Conservation (phyloP, 2,797 vertebrate genomes). For the Threskiornis aethiopicus region DNA sequence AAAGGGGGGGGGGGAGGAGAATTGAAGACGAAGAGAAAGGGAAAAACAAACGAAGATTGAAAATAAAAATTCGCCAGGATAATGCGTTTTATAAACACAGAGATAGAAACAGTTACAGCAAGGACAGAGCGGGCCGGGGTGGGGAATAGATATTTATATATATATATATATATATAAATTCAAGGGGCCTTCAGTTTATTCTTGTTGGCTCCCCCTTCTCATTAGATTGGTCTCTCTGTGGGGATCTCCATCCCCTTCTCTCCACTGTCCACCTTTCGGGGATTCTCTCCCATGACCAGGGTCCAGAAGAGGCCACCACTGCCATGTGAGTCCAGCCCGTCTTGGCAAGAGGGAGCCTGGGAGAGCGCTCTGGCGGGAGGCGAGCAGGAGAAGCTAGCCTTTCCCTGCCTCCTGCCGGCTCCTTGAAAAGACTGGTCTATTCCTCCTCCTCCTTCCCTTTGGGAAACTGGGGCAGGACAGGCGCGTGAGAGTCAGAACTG, state of each 20-base stretch:
- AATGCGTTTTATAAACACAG: constrained; percentile 83
- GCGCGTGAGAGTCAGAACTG: neutral
- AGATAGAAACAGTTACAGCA: constrained; percentile 82
- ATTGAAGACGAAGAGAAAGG: constrained; percentile 55
- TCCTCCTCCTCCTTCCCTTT: constrained; percentile 46
- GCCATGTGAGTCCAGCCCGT: constrained; percentile 68
- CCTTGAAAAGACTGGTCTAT: constrained; percentile 46
- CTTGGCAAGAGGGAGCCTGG: constrained; percentile 64
- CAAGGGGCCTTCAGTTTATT: constrained; percentile 68
- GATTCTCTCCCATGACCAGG: constrained; percentile 56
- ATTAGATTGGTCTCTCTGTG: constrained; percentile 71
- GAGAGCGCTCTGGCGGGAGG: constrained; percentile 27
- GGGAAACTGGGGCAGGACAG: constrained; percentile 11
- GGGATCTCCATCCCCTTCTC: constrained; percentile 57
- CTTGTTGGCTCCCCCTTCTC: constrained; percentile 58
- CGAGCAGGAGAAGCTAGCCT: constrained; percentile 51
- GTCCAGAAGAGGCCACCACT: constrained; percentile 64
- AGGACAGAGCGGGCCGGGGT: constrained; percentile 74
- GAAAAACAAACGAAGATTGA: constrained; percentile 74
- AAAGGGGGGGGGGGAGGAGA: neutral
- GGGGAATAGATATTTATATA: constrained; percentile 78
- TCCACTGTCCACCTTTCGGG: constrained; percentile 61
- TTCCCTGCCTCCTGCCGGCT: constrained; percentile 47
- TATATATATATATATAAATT: constrained; percentile 79
- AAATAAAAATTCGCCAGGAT: constrained; percentile 80